Evolutionary conservation across 2,113 vertebrate species (phyloP).

Genomic region (Willisornis vidua): DNA sequence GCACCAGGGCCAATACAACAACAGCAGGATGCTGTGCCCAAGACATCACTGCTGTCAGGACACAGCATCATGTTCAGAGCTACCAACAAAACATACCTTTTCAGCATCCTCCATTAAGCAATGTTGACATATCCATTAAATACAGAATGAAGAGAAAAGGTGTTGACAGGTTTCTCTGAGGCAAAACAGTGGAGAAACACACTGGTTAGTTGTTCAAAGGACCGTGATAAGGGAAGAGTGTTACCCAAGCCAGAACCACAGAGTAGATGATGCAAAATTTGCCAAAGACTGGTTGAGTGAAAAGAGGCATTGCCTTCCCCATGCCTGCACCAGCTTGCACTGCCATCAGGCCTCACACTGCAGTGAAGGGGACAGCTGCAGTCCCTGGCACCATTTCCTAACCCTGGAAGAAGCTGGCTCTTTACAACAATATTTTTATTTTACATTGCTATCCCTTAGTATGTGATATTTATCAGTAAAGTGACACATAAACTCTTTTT

Average conservation of each 20-base stretch:
- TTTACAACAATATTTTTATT: neutral
- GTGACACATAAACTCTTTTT: neutral
- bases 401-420: neutral
- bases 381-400: neutral
- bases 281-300: neutral
- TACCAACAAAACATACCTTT: constrained; percentile 29
- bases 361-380: neutral
- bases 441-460: neutral
- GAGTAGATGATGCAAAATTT: neutral
- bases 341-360: neutral
- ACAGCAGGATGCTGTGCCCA: fast-evolving
- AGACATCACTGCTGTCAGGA: neutral
- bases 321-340: neutral
- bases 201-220: neutral
- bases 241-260: neutral
- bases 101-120: constrained; percentile 20
- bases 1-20: neutral
- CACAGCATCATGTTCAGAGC: neutral
- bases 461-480: neutral
- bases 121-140: constrained; percentile 29
- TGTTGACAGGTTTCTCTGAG: neutral
- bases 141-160: constrained; percentile 12
- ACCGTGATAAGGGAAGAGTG: neutral
- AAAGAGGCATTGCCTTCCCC: neutral
- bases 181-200: constrained; percentile 5